Base-by-base conservation (phyloP, 2,797 vertebrate genomes). In the Podargus strigoides region DNA sequence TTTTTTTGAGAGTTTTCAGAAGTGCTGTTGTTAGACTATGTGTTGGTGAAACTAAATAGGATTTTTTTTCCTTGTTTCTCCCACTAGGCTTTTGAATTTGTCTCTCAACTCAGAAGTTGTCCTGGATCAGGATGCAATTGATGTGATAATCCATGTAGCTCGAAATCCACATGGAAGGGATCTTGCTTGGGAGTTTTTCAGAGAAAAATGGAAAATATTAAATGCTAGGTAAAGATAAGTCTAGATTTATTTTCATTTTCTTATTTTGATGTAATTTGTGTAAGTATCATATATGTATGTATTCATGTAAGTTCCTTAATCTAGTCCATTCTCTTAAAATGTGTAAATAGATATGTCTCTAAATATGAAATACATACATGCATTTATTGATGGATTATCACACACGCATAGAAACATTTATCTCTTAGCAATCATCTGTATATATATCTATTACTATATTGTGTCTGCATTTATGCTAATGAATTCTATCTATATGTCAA, bases 121-220 rank as follows among this genome's bases (percentile, higher is more conserved):
- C 64, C 98, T 99, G 9, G 99, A 99, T 97, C 99, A 99, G 97
- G 99, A 99, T 77, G 99, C 99, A 78, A 99, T 99, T 72, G 99
- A 99, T 94, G 99, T 99, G 79, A 99, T 99, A 97, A 99, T 99
- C 94, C 98, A 99, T 0, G 99, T 99, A 37, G 99, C 99, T 84
- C 97, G 99, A 91, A 99, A 99, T 97, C 99, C 99, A 47, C 99
- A 99, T 84, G 99, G 99, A 64, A 98, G 99, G 47, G 98, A 98
- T 95, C 98, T 99, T 90, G 99, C 99, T 86, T 99, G 99, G 99
- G 99, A 98, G 66, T 99, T 99, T 97, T 99, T 99, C 98, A 98
- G 99, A 91, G 99, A 99, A 90, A 99, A 99, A 97, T 99, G 99
- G 99, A 98, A 99, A 95, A 96, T 99, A 97, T 92, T 99, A 67